Conservation (phyloP, 1,140 invertebrate species). For the Zaprionus nigranus region DNA sequence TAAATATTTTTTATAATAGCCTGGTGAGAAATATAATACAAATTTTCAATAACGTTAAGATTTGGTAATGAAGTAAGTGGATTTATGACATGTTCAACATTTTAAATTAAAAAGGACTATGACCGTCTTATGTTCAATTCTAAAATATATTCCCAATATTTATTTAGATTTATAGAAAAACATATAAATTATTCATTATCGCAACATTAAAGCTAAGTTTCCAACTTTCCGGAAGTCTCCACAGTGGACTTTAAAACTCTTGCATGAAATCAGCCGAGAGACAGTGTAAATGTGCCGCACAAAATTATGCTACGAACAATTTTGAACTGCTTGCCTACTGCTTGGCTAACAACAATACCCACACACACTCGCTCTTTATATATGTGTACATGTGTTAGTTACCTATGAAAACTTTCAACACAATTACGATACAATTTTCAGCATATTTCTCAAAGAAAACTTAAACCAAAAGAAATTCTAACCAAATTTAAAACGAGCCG, state of each 20-base stretch:
- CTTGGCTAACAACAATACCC: constrained; percentile 35
- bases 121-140: too few species aligned
- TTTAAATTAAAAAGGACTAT: too few species aligned
- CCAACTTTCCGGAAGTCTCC: not conserved
- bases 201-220: not conserved
- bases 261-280: not conserved
- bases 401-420: not conserved
- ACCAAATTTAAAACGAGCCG: constrained; percentile 16
- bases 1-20: too few species aligned
- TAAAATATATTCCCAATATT: too few species aligned
- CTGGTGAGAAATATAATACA: too few species aligned
- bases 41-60: too few species aligned
- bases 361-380: constrained; percentile 8
- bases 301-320: constrained; percentile 56
- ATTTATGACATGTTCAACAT: too few species aligned
- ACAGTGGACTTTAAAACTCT: too few species aligned
- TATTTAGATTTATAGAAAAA: too few species aligned
- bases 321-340: constrained; percentile 21
- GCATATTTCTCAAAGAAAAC: constrained; percentile 18
- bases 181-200: too few species aligned
- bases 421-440: constrained; percentile 20
- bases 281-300: constrained; percentile 12
- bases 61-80: too few species aligned
- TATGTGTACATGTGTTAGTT: too few species aligned
- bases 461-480: constrained; percentile 21